These are phyloP conservation scores for Chiroxiphia lanceolata DNA, from an alignment of 2,797 vertebrate species.

Conservation along the genomic window DNA sequence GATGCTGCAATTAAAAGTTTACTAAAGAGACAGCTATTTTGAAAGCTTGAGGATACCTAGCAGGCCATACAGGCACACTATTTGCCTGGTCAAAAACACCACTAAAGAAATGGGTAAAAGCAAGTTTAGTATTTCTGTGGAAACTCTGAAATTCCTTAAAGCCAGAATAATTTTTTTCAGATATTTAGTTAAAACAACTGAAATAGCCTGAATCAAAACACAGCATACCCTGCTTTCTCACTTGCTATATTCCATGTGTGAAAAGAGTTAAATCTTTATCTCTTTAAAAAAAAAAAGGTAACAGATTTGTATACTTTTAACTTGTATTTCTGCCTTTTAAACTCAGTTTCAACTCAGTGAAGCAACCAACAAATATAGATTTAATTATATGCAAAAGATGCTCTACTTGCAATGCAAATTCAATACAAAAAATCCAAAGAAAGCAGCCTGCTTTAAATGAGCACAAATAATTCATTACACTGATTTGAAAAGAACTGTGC, in stretches of 20 bases:
- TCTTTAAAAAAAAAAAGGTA: background rate
- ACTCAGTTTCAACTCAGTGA: constrained; percentile 39
- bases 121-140: background rate
- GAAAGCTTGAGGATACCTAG: background rate
- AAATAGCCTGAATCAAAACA: background rate
- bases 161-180: background rate
- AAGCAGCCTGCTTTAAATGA: constrained; percentile 43
- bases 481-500: constrained; percentile 57
- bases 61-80: background rate
- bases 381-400: constrained; percentile 59
- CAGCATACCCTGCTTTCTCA: background rate
- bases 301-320: constrained; percentile 20
- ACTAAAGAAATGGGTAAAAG: background rate
- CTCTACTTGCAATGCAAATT: constrained; percentile 52
- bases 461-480: constrained; percentile 63
- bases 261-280: background rate
- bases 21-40: background rate
- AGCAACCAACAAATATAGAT: constrained; percentile 39
- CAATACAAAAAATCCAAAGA: constrained; percentile 61
- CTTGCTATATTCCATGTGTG: background rate
- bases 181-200: background rate
- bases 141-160: background rate
- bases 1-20: background rate
- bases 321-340: constrained; percentile 42
- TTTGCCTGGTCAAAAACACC: background rate